Conservation (phyloP, 2,888 invertebrate species). For the Micoletzkya japonica region DNA sequence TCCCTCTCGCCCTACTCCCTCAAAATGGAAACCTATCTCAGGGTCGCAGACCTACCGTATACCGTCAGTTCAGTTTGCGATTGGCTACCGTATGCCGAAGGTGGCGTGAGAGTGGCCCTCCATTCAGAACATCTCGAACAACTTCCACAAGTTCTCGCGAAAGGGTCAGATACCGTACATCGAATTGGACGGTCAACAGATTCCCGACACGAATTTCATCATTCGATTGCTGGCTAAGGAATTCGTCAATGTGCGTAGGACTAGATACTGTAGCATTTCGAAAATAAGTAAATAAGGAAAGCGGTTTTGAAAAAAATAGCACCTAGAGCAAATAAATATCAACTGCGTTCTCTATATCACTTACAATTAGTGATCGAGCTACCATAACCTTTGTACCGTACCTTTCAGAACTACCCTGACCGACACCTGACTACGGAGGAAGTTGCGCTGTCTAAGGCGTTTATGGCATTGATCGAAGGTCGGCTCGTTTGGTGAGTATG, state of each 20-base stretch:
- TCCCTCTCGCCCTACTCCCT: constrained; percentile 89
- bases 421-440: constrained; percentile 38
- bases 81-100: neutral
- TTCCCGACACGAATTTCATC: constrained; percentile 87
- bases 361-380: neutral
- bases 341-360: no score
- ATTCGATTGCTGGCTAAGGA: constrained; percentile 66
- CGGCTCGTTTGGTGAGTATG: constrained; percentile 49
- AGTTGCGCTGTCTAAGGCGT: constrained; percentile 44
- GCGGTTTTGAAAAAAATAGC: no score
- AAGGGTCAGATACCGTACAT: constrained; percentile 79
- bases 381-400: constrained; percentile 31
- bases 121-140: constrained; percentile 54
- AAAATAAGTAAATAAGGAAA: no score
- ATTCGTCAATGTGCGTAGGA: neutral
- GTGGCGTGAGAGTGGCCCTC: neutral
- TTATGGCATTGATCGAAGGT: constrained; percentile 50
- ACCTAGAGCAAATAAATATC: no score
- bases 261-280: neutral
- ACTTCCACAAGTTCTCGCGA: constrained; percentile 49
- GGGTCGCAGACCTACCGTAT: constrained; percentile 87
- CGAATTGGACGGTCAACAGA: constrained; percentile 90
- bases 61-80: constrained; percentile 72
- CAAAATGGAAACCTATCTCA: constrained; percentile 93
- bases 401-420: constrained; percentile 25